phyloP scores from a whole-genome alignment of 30 jellyfish, hydroid and myxozoan species.

The Turritopsis rubra region DNA sequence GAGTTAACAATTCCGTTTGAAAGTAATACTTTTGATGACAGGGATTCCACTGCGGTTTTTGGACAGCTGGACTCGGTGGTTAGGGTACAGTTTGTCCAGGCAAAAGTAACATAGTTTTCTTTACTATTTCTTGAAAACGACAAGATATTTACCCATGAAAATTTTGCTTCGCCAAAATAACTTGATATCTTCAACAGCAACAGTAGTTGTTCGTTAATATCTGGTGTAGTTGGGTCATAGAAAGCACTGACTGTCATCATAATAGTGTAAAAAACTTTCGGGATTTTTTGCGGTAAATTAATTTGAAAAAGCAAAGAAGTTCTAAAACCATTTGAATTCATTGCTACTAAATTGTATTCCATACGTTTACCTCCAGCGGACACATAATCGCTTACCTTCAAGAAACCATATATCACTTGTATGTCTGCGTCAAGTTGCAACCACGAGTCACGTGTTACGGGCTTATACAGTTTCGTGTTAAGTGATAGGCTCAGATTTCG shows the following conservation, averaged over 20 bases:
- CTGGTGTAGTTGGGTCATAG: constrained; percentile 41
- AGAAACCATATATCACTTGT: constrained; percentile 65
- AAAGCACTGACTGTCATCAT: constrained; percentile 50
- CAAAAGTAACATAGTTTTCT: constrained; percentile 42
- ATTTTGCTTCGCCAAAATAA: constrained; percentile 39
- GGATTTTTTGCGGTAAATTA: constrained; percentile 49
- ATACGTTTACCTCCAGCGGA: constrained; percentile 21
- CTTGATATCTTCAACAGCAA: constrained; percentile 45
- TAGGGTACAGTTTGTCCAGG: constrained; percentile 86
- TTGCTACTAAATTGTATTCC: constrained; percentile 42
- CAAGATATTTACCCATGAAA: constrained; percentile 36
- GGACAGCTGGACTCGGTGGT: constrained; percentile 52
- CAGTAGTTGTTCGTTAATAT: constrained; percentile 53
- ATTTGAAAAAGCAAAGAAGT: constrained; percentile 26
- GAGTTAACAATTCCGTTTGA: constrained; percentile 50
- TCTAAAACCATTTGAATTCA: constrained; percentile 53
- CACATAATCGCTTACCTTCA: constrained; percentile 54
- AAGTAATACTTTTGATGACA: constrained; percentile 38
- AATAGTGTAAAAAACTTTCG: constrained; percentile 40
- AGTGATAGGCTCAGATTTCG: constrained; percentile 35
- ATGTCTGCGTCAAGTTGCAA: constrained; percentile 41
- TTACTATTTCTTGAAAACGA: constrained; percentile 32
- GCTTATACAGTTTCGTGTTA: background rate
- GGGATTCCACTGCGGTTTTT: constrained; percentile 18
- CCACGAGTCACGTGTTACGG: constrained; percentile 56